Base-by-base conservation (phyloP, 2,888 invertebrate species). In the Cryptophagus acutangulus region DNA sequence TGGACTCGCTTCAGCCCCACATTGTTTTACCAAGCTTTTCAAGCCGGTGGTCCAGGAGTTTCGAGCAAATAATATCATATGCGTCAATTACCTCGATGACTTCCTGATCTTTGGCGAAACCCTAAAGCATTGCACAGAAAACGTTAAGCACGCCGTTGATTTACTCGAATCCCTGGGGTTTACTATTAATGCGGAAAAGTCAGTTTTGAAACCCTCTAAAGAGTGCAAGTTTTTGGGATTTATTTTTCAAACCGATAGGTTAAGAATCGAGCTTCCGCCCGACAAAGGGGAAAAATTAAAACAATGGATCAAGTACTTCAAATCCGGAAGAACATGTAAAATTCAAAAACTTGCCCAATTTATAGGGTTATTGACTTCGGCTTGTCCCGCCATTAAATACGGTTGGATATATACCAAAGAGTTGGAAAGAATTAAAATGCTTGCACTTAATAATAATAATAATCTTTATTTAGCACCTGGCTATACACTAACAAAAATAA, bases 21-120 rank as follows among this genome's bases (percentile, higher is more conserved):
- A 31, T 34, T 34, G 52, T 8, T 59, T 59, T 41, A 59, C 58
- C 12, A 59, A 61, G 40, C 16, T 59, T 6, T 29, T 57, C 25
- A 55, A 49, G 38, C 51, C 55, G 9, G 40, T 55, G 4, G 20
- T 48, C 2, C 26, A 33, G 6, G 12, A 6, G 5, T 37, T 55
- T 13, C 36, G 51, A 39, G 9, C 25, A 30, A 15, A 40, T 28
- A 48, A 48, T 16, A 34, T 49, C 9, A 20, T 36, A 5, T 49
- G 50, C 33, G 46, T 52, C 5, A 36, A 42, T n/a, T 48, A 48
- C 31, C 36, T 48, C 24, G 52, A 53, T 36, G 52, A 51, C 28
- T 35, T 47, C 25, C 25, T 52, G 5, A 26, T 48, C 8, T 38
- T 51, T 6, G 47, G 41, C 6, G 12, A 16, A 8, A 25, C 41